A percentile compares a stretch with the other conserved stretches of the same genome.
Evolutionary conservation across 1,140 invertebrate genomes (phyloP).

Genomic region (Papilio glaucus): DNA sequence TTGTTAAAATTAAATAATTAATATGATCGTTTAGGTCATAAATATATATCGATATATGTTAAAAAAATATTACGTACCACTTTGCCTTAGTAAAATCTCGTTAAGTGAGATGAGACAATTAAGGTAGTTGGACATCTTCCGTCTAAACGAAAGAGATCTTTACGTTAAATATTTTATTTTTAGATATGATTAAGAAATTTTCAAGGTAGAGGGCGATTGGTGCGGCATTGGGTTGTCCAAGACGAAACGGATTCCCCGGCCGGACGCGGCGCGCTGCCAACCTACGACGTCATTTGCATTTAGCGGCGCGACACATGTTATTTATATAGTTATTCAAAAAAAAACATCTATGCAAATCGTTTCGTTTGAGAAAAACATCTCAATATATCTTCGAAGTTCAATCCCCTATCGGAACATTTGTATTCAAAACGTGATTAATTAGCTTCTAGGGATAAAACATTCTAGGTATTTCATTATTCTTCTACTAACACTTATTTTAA

Average conservation of each 20-base stretch:
- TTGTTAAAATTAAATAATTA: no score
- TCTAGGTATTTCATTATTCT: not conserved
- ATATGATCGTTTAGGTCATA: no score
- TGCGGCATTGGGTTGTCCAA: conserved; percentile 45
- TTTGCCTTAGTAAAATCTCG: no score
- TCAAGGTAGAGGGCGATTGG: conserved; percentile 48
- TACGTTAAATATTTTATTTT: conserved; percentile 43
- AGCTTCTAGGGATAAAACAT: not conserved
- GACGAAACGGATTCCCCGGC: conserved; percentile 48
- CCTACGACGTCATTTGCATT: conserved; percentile 45
- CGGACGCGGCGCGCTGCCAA: conserved; percentile 52
- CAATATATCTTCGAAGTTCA: conserved; percentile 23
- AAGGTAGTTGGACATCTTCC: not conserved
- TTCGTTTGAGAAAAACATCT: no score
- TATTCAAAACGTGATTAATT: conserved; percentile 8
- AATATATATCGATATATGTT: no score
- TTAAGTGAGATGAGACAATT: not conserved
- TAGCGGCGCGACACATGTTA: not conserved
- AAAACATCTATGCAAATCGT: not conserved
- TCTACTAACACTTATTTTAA: not conserved
- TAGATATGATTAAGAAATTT: conserved; percentile 49
- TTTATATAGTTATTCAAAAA: conserved; percentile 17
- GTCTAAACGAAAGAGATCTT: not conserved
- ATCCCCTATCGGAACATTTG: conserved; percentile 1
- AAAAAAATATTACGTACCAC: no score